Conservation (phyloP, 2,113 vertebrate genomes). For the Etheostoma cragini region DNA sequence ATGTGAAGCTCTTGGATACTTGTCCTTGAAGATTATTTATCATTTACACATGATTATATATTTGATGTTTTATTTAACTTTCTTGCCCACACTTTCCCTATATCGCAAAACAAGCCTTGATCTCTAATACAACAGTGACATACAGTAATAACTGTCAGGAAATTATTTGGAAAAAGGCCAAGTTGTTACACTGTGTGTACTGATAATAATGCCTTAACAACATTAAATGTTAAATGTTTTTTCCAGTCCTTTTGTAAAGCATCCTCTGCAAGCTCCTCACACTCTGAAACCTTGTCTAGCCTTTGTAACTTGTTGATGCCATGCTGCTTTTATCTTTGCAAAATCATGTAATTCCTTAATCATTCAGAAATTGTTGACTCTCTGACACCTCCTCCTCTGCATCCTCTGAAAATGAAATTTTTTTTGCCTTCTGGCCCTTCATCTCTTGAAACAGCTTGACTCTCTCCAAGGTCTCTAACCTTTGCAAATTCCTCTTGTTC, state of each 20-base stretch:
- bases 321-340: constrained; percentile 33
- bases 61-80: constrained; percentile 15
- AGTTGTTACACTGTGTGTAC: constrained; percentile 39
- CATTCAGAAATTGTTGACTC: constrained; percentile 49
- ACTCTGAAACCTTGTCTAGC: constrained; percentile 38
- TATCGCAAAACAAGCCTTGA: constrained; percentile 21
- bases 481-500: constrained; percentile 25
- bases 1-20: not conserved
- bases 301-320: constrained; percentile 42
- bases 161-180: constrained; percentile 12
- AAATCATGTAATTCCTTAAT: constrained; percentile 33
- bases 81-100: not conserved
- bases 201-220: constrained; percentile 34
- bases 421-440: constrained; percentile 1
- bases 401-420: constrained; percentile 29
- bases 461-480: not conserved
- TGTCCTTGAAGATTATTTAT: constrained; percentile 1
- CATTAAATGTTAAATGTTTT: constrained; percentile 34
- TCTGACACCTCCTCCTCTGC: constrained; percentile 30
- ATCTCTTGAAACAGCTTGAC: not conserved
- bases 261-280: constrained; percentile 41
- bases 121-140: constrained; percentile 28
- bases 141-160: constrained; percentile 10
- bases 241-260: constrained; percentile 24
- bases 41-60: not conserved